Conservation (phyloP, 2,113 vertebrate genomes). For the Micromys minutus region DNA sequence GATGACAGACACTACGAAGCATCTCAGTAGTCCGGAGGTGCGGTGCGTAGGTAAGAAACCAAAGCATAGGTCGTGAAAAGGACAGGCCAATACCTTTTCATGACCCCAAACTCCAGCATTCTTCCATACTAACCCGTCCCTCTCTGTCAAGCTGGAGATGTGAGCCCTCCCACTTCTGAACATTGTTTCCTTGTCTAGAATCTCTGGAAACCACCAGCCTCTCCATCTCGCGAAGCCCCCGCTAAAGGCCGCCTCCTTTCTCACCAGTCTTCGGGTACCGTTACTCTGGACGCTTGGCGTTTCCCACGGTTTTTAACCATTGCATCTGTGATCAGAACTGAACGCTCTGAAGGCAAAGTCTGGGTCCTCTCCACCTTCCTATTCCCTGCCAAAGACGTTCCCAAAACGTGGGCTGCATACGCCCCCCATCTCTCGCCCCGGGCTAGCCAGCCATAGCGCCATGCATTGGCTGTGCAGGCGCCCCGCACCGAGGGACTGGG, state of each 20-base stretch:
- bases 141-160: neutral
- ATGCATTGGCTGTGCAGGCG: neutral
- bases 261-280: neutral
- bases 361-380: neutral
- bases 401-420: neutral
- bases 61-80: no score
- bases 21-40: rapidly evolving
- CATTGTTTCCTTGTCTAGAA: neutral
- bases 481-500: neutral
- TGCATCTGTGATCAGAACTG: neutral
- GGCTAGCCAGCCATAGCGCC: neutral
- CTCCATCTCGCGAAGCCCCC: neutral
- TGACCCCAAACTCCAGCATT: neutral
- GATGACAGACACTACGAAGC: neutral
- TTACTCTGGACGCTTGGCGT: neutral
- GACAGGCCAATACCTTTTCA: neutral
- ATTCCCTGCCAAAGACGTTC: neutral
- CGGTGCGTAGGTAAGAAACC: neutral
- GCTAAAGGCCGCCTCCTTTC: neutral
- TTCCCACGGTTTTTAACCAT: neutral
- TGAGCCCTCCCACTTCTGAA: neutral
- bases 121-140: neutral
- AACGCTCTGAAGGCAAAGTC: neutral
- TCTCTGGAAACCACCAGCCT: neutral
- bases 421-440: no score